Conservation (phyloP, 2,113 vertebrate species). For the Zosterops borbonicus region DNA sequence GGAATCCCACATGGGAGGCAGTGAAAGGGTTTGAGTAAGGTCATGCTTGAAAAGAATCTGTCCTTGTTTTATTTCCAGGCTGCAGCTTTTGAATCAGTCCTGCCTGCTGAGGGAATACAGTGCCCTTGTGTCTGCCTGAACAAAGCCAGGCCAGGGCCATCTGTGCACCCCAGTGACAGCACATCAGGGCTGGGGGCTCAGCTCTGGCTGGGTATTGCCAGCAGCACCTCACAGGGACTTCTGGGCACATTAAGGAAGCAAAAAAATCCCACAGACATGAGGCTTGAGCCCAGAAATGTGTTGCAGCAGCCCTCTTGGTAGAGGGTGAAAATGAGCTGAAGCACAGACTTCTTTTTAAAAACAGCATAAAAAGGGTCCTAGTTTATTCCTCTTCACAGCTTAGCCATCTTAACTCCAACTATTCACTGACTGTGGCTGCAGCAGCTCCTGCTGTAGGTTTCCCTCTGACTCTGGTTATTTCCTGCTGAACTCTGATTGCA, state of each 20-base stretch:
- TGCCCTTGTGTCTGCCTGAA: neutral
- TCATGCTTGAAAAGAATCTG: neutral
- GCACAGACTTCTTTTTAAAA: neutral
- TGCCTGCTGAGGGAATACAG: slow-evolving; percentile 20
- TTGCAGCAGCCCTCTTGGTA: neutral
- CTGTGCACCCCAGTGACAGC: neutral
- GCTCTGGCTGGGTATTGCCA: neutral
- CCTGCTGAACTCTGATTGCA: neutral
- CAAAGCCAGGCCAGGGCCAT: slow-evolving; percentile 5
- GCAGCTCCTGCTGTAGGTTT: neutral
- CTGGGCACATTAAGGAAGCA: neutral
- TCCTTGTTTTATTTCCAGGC: slow-evolving; percentile 35
- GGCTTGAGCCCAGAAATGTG: neutral
- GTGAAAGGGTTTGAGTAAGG: neutral
- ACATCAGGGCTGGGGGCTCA: rapidly evolving
- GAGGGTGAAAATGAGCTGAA: neutral
- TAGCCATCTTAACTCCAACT: neutral
- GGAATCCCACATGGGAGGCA: neutral
- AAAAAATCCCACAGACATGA: rapidly evolving
- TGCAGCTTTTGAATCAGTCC: slow-evolving; percentile 3
- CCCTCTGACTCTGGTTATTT: neutral
- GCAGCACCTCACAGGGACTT: neutral
- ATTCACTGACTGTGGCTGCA: neutral
- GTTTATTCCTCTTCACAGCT: neutral
- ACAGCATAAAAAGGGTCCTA: neutral